These are phyloP conservation scores for Glaucopsyche alexis DNA, from an alignment of 2,888 invertebrate genomes.

Conservation along the genomic window DNA sequence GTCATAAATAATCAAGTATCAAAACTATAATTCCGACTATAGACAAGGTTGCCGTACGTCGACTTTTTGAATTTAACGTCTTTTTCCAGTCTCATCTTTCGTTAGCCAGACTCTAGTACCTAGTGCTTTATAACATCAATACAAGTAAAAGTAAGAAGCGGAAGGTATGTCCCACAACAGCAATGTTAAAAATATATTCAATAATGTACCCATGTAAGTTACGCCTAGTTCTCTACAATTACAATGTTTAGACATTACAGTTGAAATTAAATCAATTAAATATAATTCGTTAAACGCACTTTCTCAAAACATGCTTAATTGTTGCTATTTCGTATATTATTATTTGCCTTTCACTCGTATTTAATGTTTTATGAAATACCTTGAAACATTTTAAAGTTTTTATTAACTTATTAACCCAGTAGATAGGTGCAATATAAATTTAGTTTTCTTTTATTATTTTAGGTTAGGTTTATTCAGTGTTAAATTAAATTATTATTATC, in stretches of 20 bases:
- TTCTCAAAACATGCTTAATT: slow-evolving; percentile 23
- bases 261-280: slow-evolving; percentile 7
- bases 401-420: not conserved
- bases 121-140: not conserved
- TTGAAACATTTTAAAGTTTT: not conserved
- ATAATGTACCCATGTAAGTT: not conserved
- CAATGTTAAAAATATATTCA: not conserved
- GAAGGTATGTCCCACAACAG: not conserved
- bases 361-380: not conserved
- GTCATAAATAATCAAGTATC: too few species aligned
- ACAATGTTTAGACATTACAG: not conserved
- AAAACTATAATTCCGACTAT: too few species aligned
- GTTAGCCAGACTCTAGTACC: too few species aligned
- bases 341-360: not conserved
- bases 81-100: too few species aligned
- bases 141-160: not conserved
- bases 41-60: too few species aligned
- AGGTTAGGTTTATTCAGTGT: not conserved
- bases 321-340: slow-evolving; percentile 1
- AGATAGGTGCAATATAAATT: not conserved
- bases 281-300: slow-evolving; percentile 6
- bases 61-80: too few species aligned
- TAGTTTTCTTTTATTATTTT: not conserved
- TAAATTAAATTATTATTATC: not conserved
- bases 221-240: not conserved